Base-by-base conservation (phyloP, 2,797 vertebrate species). In the Malurus leucopterus region DNA sequence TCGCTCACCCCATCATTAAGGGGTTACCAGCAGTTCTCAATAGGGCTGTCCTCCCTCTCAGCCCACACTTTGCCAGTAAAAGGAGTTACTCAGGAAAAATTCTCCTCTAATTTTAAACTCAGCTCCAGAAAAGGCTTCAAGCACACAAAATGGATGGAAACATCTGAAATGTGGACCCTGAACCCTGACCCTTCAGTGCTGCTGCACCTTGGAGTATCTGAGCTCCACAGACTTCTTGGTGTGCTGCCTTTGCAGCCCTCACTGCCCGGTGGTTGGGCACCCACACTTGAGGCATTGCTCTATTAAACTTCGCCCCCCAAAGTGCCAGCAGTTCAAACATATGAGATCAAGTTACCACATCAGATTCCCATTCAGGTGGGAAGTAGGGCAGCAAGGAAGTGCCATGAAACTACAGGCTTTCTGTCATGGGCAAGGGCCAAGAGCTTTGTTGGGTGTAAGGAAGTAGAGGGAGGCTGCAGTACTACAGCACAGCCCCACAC, bases 41-140 rank as follows among this genome's bases (percentile, higher is more conserved):
- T 80, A 92, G 93, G 94, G 84, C 76, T 92, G 95, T 91, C 89
- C 91, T 95, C 92, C 91, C 91, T 94, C 91, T 92, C 87, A 91
- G 76, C 94, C 94, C 82, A 94, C 85, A 49, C 91, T 93, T 89
- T 0, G 0, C 88, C 80, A 73, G 77, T 67, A 55, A 91, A 89
- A 91, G 74, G 77, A 92, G 74, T 86, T 91, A 84, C 75, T 86
- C 49, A 71, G 68, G 82, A 85, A 85, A 79, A 92, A 76, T n/a
- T 65, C 76, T 86, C 74, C 77, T 86, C 83, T 95, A 75, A 94
- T 94, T 94, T 95, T 88, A 94, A 94, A 94, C 34, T 5, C 11
- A 61, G 64, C n/a, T 81, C 23, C 70, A 89, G 79, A 87, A 87
- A 78, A 91, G 61, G 63, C 34, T 89, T 78, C 82, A 84, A 72